Evolutionary conservation across 2,797 vertebrate species (phyloP).

Genomic region (Helicolenus hilgendorfi): DNA sequence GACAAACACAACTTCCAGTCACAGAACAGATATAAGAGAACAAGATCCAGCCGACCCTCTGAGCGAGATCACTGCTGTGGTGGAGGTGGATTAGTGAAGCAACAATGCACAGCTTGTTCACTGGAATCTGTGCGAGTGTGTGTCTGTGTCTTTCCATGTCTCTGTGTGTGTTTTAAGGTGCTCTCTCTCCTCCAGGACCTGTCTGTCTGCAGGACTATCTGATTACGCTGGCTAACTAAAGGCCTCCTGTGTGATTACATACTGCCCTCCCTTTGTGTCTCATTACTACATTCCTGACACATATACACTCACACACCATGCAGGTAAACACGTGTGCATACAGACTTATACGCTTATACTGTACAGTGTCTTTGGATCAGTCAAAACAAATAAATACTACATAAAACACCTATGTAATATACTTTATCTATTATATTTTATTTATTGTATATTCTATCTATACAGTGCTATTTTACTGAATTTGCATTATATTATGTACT

Average conservation of each 20-base stretch:
- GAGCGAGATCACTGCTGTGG: slow-evolving; percentile 43
- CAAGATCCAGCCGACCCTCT: slow-evolving; percentile 50
- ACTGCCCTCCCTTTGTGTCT: slow-evolving; percentile 76
- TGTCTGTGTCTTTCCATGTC: slow-evolving; percentile 64
- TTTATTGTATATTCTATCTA: not conserved
- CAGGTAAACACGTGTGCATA: slow-evolving; percentile 33
- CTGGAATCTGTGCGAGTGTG: slow-evolving; percentile 76
- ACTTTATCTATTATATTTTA: not conserved
- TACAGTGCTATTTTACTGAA: not conserved
- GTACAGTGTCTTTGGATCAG: not conserved
- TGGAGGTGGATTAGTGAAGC: slow-evolving; percentile 81
- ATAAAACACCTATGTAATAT: not conserved
- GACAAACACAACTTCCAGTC: slow-evolving; percentile 32
- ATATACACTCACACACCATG: slow-evolving; percentile 23
- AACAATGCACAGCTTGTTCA: slow-evolving; percentile 90
- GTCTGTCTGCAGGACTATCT: slow-evolving; percentile 85
- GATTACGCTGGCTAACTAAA: slow-evolving; percentile 84
- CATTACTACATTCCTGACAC: slow-evolving; percentile 83
- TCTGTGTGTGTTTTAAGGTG: slow-evolving; percentile 71
- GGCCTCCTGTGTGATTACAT: slow-evolving; percentile 85
- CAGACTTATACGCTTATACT: not conserved
- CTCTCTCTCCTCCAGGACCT: slow-evolving; percentile 75
- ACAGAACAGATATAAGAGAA: slow-evolving; percentile 53
- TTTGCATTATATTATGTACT: not conserved
- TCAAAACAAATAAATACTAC: not conserved